A percentile compares a stretch with the other conserved stretches of the same genome.
phyloP scores from a whole-genome alignment of 2,888 invertebrate genomes.

The Toxonevra muliebris region DNA sequence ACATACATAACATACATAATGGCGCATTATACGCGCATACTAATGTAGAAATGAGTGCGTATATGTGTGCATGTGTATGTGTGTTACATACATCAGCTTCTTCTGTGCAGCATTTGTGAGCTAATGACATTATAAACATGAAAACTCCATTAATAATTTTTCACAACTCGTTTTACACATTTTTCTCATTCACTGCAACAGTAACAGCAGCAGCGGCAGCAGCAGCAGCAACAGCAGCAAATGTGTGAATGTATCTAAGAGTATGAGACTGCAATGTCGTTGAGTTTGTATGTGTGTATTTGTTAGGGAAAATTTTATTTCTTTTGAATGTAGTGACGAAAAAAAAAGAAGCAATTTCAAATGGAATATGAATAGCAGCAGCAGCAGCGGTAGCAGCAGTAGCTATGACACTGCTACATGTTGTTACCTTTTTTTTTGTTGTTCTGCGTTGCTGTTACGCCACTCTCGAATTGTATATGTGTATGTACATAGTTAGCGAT shows the following conservation, averaged over 20 bases:
- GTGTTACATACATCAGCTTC: not conserved
- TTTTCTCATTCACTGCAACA: not conserved
- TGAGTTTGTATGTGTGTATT: not conserved
- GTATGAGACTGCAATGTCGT: not conserved
- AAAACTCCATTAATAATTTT: slow-evolving; percentile 47
- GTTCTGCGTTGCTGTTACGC: no score
- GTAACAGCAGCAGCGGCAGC: not conserved
- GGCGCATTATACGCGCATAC: not conserved
- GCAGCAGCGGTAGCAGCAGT: not conserved
- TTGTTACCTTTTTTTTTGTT: no score
- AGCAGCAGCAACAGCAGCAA: not conserved
- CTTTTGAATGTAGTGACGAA: slow-evolving; percentile 3
- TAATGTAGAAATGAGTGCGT: not conserved
- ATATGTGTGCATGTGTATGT: not conserved
- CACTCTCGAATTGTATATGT: no score
- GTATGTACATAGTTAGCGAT: no score
- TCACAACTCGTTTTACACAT: slow-evolving; percentile 13
- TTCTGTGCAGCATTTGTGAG: slow-evolving; percentile 4
- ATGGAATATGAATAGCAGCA: not conserved
- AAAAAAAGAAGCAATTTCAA: not conserved
- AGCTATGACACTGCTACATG: no score
- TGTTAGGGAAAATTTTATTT: slow-evolving; percentile 11
- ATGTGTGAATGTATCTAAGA: not conserved
- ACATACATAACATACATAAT: not conserved
- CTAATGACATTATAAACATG: slow-evolving; percentile 47